These are phyloP conservation scores for Syrrhaptes paradoxus DNA, from an alignment of 2,113 vertebrate species.

Conservation along the genomic window DNA sequence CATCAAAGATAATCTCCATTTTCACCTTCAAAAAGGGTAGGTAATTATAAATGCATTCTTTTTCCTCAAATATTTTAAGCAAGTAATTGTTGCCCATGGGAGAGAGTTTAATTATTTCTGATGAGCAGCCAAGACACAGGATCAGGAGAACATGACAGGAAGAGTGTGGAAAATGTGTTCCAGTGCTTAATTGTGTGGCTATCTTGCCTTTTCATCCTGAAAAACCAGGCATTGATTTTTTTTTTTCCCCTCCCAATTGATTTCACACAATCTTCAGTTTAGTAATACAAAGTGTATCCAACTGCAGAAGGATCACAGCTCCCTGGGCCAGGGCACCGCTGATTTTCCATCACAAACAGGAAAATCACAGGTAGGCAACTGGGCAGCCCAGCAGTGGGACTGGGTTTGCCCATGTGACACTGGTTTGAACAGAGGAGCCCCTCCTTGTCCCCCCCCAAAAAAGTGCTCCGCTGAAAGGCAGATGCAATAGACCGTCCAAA, in stretches of 20 bases:
- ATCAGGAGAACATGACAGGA: slow-evolving; percentile 72
- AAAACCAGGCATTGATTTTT: slow-evolving; percentile 75
- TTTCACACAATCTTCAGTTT: slow-evolving; percentile 75
- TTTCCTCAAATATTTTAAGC: slow-evolving; percentile 79
- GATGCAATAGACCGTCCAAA: neutral
- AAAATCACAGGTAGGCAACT: neutral
- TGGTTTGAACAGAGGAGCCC: neutral
- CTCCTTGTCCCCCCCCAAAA: neutral
- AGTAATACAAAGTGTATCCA: slow-evolving; percentile 50
- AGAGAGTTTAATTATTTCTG: slow-evolving; percentile 83
- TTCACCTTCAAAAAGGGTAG: slow-evolving; percentile 78
- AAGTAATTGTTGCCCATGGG: slow-evolving; percentile 82
- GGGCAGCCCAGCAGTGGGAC: neutral
- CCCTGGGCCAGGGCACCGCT: neutral
- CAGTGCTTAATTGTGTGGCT: slow-evolving; percentile 73
- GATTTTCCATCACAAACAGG: neutral
- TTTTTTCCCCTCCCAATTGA: slow-evolving; percentile 57
- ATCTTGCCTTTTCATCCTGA: slow-evolving; percentile 74
- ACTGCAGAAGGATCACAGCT: slow-evolving; percentile 34
- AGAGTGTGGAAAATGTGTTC: slow-evolving; percentile 62
- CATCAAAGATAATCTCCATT: slow-evolving; percentile 75
- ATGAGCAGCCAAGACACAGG: slow-evolving; percentile 73
- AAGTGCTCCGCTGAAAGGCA: neutral
- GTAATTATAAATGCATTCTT: slow-evolving; percentile 78
- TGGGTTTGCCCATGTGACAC: neutral